A percentile compares a stretch with the other conserved stretches of the same genome.
Conservation (phyloP, 2,888 invertebrate species). For the Papilio gigon region DNA sequence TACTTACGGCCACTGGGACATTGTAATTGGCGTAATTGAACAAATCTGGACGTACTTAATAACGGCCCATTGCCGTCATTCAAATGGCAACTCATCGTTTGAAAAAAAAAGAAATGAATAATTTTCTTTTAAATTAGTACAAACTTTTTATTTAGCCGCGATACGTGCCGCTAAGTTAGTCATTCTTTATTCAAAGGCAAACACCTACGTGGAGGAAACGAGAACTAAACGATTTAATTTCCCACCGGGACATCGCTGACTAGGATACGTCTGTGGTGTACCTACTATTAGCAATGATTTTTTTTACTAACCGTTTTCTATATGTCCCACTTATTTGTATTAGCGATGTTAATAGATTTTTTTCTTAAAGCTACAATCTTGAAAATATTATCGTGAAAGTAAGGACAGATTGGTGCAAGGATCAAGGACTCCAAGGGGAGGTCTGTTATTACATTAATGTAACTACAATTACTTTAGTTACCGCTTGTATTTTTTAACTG, state of each 20-base stretch:
- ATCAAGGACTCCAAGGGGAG: too few relatives aligned
- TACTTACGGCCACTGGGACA: slow-evolving; percentile 73
- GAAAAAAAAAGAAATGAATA: slow-evolving; percentile 78
- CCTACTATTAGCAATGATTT: not conserved
- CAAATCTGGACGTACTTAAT: slow-evolving; percentile 81
- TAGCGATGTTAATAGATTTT: not conserved
- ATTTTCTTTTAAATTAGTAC: slow-evolving; percentile 69
- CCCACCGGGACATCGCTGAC: slow-evolving; percentile 10
- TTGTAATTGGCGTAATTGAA: slow-evolving; percentile 82
- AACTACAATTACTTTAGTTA: too few relatives aligned
- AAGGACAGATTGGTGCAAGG: not conserved
- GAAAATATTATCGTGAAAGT: not conserved
- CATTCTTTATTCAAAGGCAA: slow-evolving; percentile 6
- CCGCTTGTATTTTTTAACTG: too few relatives aligned
- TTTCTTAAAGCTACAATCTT: not conserved
- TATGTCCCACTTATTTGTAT: not conserved
- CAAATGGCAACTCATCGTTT: slow-evolving; percentile 78
- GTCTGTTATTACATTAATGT: too few relatives aligned
- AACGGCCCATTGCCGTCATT: slow-evolving; percentile 79
- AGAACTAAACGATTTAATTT: slow-evolving; percentile 30
- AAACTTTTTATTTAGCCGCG: slow-evolving; percentile 14
- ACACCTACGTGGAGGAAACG: slow-evolving; percentile 12
- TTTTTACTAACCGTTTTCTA: not conserved
- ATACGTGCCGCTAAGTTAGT: not conserved
- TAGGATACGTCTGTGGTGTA: slow-evolving; percentile 1